These are phyloP conservation scores for Argyresthia goedartella DNA, from an alignment of 2,888 invertebrate genomes.

Conservation along the genomic window DNA sequence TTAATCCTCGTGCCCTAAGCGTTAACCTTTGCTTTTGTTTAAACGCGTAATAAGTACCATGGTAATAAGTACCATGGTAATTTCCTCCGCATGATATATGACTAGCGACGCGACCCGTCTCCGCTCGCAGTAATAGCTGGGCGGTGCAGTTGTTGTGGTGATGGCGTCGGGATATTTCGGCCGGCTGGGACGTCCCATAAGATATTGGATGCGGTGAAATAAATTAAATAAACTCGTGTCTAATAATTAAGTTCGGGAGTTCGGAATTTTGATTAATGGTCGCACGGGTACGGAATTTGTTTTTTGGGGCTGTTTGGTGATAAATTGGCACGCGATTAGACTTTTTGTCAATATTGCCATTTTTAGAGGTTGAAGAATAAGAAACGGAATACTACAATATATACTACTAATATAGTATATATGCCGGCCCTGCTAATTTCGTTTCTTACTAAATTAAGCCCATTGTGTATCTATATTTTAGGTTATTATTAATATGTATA, in stretches of 20 bases:
- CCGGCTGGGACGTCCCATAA: conserved; percentile 27
- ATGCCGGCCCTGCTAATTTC: too few relatives aligned
- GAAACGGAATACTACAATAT: too few relatives aligned
- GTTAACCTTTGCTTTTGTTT: conserved; percentile 31
- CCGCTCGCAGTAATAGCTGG: conserved; percentile 29
- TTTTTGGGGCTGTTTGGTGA: not conserved
- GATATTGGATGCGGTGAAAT: conserved; percentile 25
- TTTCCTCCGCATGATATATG: conserved; percentile 23
- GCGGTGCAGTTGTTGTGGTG: conserved; percentile 18
- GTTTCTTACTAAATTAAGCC: too few relatives aligned
- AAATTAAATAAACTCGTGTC: conserved; percentile 43
- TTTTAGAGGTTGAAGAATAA: not conserved
- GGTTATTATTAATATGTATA: too few relatives aligned
- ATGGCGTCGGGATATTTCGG: conserved; percentile 27
- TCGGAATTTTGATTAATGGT: conserved; percentile 34
- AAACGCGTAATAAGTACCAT: conserved; percentile 32
- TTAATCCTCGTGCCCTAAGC: conserved; percentile 11
- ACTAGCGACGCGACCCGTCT: conserved; percentile 23
- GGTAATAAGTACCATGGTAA: conserved; percentile 37
- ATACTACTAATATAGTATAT: too few relatives aligned
- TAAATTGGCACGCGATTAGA: not conserved
- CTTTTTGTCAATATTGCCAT: not conserved
- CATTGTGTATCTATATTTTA: too few relatives aligned
- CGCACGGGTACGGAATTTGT: conserved; percentile 12
- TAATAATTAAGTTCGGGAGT: conserved; percentile 39